Evolutionary conservation across 2,888 invertebrate genomes (phyloP).

Genomic region (Epistrophella euchroma): DNA sequence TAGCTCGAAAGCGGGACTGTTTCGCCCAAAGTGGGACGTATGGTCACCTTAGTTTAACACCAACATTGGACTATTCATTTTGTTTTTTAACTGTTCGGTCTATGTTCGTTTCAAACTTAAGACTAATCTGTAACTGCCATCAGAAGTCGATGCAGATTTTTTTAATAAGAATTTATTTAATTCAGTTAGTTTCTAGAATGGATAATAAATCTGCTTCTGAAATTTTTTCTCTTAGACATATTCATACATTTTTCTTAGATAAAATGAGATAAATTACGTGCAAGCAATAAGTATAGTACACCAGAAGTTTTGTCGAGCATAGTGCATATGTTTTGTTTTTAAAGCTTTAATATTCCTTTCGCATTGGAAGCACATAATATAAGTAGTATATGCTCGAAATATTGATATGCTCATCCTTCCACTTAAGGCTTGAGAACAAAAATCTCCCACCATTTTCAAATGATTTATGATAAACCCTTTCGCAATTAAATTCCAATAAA

Average conservation of each 20-base stretch:
- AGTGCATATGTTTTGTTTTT: not conserved
- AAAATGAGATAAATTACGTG: not conserved
- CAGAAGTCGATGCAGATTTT: too few relatives aligned
- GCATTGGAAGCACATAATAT: not conserved
- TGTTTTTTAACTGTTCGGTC: too few relatives aligned
- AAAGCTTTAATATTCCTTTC: constrained; percentile 14
- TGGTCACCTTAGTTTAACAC: too few relatives aligned
- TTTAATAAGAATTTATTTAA: too few relatives aligned
- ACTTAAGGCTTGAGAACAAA: not conserved
- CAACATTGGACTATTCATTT: too few relatives aligned
- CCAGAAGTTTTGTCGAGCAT: not conserved
- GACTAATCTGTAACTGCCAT: too few relatives aligned
- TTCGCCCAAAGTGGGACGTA: too few relatives aligned
- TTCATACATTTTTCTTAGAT: not conserved
- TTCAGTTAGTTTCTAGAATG: too few relatives aligned
- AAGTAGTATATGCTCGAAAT: not conserved
- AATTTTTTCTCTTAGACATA: not conserved
- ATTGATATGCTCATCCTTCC: constrained; percentile 38
- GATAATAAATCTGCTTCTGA: not conserved
- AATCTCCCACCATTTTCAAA: constrained; percentile 45
- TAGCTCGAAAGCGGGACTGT: too few relatives aligned
- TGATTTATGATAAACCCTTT: constrained; percentile 67
- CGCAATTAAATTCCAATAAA: constrained; percentile 74
- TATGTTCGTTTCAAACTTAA: too few relatives aligned
- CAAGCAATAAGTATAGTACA: not conserved